Conservation (phyloP, 2,888 invertebrate species). For the Sepiola atlantica region DNA sequence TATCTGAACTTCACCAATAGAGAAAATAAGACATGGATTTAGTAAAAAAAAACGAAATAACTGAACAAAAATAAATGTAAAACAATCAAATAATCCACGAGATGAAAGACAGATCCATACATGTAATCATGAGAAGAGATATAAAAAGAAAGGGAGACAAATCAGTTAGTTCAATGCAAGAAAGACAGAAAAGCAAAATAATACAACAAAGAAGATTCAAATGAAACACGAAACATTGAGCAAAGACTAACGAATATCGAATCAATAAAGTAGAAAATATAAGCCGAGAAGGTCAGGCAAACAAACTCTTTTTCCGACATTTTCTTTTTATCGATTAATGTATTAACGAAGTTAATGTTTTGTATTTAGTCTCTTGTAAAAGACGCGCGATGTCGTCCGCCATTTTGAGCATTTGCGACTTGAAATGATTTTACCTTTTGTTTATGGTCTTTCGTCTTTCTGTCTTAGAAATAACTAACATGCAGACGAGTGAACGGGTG, state of each 20-base stretch:
- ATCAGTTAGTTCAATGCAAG: neutral
- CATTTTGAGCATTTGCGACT: neutral
- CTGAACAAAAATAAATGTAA: too few species aligned
- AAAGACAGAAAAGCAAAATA: neutral
- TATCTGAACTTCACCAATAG: too few species aligned
- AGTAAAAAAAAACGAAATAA: too few species aligned
- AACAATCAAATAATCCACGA: neutral
- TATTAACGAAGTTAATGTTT: constrained; percentile 20
- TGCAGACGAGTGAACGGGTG: neutral
- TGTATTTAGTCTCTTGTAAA: neutral
- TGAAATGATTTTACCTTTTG: neutral
- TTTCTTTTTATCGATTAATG: neutral
- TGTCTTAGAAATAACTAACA: neutral
- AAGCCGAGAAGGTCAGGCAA: constrained; percentile 21
- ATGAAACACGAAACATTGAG: neutral
- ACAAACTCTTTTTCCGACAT: neutral
- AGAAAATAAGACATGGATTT: too few species aligned
- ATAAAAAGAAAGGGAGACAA: neutral
- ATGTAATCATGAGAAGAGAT: neutral
- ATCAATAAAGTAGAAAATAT: neutral
- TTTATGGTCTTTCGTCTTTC: neutral
- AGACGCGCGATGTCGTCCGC: neutral
- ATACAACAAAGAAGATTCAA: neutral
- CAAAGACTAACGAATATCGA: neutral
- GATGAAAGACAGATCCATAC: neutral